A percentile compares a stretch with the other conserved stretches of the same genome.
phyloP scores from a whole-genome alignment of 2,888 invertebrate genomes.

The Zaprionus obscuricornis region DNA sequence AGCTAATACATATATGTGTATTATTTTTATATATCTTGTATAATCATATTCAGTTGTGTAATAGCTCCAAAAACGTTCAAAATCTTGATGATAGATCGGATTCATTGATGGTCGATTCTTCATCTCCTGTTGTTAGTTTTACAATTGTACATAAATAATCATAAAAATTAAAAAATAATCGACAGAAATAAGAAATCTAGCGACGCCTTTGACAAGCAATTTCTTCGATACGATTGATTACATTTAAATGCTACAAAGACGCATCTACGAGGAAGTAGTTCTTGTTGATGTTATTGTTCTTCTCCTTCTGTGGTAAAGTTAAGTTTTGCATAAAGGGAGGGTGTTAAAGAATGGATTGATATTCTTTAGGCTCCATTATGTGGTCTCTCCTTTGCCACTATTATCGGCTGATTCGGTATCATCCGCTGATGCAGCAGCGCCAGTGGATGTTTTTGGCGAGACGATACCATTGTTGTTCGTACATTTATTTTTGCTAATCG shows the following conservation, averaged over 20 bases:
- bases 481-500: constrained; percentile 54
- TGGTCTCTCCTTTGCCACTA: constrained; percentile 94
- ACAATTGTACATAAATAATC: constrained; percentile 37
- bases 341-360: constrained; percentile 4
- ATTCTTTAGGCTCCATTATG: constrained; percentile 79
- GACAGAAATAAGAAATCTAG: constrained; percentile 19
- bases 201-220: constrained; percentile 24
- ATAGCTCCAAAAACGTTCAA: constrained; percentile 43
- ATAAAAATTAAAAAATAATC: constrained; percentile 28
- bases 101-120: no score
- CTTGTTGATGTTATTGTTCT: no score
- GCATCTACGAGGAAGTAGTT: no score
- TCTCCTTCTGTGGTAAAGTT: no score
- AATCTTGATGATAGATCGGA: constrained; percentile 10
- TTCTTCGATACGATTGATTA: constrained; percentile 11
- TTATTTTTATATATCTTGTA: constrained; percentile 46
- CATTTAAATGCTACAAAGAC: constrained; percentile 53
- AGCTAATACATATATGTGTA: constrained; percentile 60
- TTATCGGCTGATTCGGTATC: constrained; percentile 86
- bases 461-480: constrained; percentile 65
- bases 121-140: constrained; percentile 18
- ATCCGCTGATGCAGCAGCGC: constrained; percentile 49
- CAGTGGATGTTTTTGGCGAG: constrained; percentile 31
- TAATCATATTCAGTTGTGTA: constrained; percentile 61
- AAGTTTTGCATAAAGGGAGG: no score